phyloP scores from a whole-genome alignment of 2,888 invertebrate genomes.

The Boloria euphrosyne region DNA sequence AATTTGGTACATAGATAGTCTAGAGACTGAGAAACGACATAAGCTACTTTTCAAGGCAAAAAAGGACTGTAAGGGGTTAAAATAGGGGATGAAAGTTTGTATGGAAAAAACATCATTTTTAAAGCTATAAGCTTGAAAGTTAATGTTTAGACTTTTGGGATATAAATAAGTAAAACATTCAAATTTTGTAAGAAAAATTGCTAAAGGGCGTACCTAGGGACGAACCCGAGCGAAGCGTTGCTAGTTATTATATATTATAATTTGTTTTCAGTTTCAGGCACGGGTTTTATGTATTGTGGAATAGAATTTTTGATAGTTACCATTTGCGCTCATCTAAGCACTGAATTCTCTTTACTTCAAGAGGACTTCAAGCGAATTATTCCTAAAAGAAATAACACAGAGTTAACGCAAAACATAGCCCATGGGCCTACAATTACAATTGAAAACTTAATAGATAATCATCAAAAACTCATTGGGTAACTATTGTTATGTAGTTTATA shows the following conservation, averaged over 20 bases:
- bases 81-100: too few relatives aligned
- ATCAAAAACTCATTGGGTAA: slow-evolving; percentile 59
- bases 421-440: slow-evolving; percentile 36
- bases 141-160: too few relatives aligned
- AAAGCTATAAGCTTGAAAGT: too few relatives aligned
- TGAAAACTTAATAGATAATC: slow-evolving; percentile 49
- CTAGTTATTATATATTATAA: background rate
- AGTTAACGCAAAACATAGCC: slow-evolving; percentile 3
- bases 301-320: slow-evolving; percentile 56
- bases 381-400: slow-evolving; percentile 36
- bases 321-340: slow-evolving; percentile 54
- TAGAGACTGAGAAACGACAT: too few relatives aligned
- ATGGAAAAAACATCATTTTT: too few relatives aligned
- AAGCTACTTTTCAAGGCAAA: too few relatives aligned
- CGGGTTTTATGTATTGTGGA: slow-evolving; percentile 52
- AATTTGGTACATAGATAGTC: too few relatives aligned
- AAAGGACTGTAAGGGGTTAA: too few relatives aligned
- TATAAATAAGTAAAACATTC: too few relatives aligned
- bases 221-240: too few relatives aligned
- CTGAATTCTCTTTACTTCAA: slow-evolving; percentile 54
- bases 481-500: slow-evolving; percentile 13
- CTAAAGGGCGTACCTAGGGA: too few relatives aligned
- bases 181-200: too few relatives aligned
- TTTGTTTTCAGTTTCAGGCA: slow-evolving; percentile 50
- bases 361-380: slow-evolving; percentile 52